Percentiles rank a stretch among this genome's conserved stretches.
Conservation (phyloP, 2,113 vertebrate genomes). For the Saguinus imperator region DNA sequence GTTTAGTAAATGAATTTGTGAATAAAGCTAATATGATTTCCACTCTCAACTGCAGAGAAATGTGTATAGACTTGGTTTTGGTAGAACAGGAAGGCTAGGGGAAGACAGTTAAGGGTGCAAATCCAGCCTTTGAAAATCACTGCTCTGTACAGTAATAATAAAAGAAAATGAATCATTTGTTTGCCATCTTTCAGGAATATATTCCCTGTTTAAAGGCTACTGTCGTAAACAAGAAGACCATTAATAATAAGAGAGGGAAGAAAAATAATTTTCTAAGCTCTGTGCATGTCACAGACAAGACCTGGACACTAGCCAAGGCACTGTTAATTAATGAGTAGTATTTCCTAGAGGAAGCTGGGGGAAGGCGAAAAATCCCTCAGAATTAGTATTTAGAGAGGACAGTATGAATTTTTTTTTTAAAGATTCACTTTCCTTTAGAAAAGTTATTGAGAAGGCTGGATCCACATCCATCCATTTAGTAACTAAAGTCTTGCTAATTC, state of each 20-base stretch:
- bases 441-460: conserved; percentile 35
- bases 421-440: conserved; percentile 6
- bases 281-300: not conserved
- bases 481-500: conserved; percentile 21
- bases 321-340: conserved; percentile 4
- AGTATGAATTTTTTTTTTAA: not conserved
- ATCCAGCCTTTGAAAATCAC: conserved; percentile 42
- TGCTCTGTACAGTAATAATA: not conserved
- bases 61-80: conserved; percentile 3
- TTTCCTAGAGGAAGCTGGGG: not conserved
- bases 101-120: conserved; percentile 10
- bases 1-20: conserved; percentile 8
- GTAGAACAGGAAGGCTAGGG: not conserved
- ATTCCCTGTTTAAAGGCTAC: conserved; percentile 2
- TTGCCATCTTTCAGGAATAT: conserved; percentile 39
- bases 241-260: conserved; percentile 6
- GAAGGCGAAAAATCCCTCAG: not conserved
- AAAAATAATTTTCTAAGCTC: conserved; percentile 56
- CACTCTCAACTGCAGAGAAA: conserved; percentile 34
- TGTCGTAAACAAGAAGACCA: conserved; percentile 36
- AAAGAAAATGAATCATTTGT: conserved; percentile 38
- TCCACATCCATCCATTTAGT: not conserved
- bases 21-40: not conserved
- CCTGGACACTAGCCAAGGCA: not conserved
- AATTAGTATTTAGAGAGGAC: not conserved